Evolutionary conservation across 2,113 vertebrate genomes (phyloP).

Genomic region (Eubucco bourcierii): DNA sequence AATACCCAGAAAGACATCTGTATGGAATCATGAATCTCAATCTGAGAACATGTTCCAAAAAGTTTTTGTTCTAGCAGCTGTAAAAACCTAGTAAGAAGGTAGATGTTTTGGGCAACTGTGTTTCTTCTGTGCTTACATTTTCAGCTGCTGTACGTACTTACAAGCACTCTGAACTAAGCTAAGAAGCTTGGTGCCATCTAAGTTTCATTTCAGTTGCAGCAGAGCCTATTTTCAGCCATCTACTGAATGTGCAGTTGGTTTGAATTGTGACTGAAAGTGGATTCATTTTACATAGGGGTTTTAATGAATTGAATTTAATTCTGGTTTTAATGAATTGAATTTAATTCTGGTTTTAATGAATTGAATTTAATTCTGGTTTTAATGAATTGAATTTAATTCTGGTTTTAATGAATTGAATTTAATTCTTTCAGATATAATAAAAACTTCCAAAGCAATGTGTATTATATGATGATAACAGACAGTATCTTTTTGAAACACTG

Average conservation of each 20-base stretch:
- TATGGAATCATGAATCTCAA: neutral
- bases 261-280: neutral
- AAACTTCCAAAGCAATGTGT: neutral
- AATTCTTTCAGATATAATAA: neutral
- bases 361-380: neutral
- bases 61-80: neutral
- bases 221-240: neutral
- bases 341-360: neutral
- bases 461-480: neutral
- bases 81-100: neutral
- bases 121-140: neutral
- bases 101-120: neutral
- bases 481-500: neutral
- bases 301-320: neutral
- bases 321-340: neutral
- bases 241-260: neutral
- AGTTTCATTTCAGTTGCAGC: neutral
- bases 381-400: neutral
- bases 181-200: no score
- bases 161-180: neutral
- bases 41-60: neutral
- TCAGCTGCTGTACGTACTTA: neutral
- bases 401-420: no score
- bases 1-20: neutral
- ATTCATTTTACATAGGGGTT: neutral